These are phyloP conservation scores for Odontophorus gujanensis DNA, from an alignment of 2,113 vertebrate species.

Conservation along the genomic window DNA sequence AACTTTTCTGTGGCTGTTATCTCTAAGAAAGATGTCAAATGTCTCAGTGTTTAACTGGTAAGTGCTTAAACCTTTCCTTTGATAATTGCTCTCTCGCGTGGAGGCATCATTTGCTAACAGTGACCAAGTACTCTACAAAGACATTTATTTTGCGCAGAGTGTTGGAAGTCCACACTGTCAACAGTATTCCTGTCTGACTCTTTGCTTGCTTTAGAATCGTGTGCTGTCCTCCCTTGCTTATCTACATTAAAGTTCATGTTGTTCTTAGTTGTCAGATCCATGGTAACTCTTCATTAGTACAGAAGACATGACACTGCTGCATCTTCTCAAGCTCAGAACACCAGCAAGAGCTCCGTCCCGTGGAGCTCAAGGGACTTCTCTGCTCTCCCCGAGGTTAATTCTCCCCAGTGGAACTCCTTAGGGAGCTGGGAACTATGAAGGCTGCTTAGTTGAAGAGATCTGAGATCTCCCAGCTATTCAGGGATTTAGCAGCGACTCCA, in stretches of 20 bases:
- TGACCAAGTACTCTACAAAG: background rate
- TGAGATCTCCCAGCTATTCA: background rate
- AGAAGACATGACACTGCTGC: conserved; percentile 49
- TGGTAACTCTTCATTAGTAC: conserved; percentile 70
- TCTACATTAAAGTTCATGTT: conserved; percentile 65
- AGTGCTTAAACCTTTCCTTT: background rate
- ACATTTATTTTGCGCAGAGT: conserved; percentile 8
- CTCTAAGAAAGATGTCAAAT: background rate
- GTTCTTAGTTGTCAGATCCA: conserved; percentile 72
- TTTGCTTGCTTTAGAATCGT: conserved; percentile 47
- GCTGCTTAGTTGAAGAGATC: background rate
- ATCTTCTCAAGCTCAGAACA: background rate
- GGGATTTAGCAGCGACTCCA: background rate
- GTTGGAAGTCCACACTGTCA: background rate
- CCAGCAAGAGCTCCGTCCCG: background rate
- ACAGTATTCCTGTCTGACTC: background rate
- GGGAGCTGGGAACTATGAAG: background rate
- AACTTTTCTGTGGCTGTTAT: background rate
- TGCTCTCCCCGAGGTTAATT: conserved; percentile 57
- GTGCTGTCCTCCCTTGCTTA: conserved; percentile 43
- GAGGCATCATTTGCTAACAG: background rate
- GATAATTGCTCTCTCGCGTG: background rate
- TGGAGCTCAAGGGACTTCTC: conserved; percentile 20
- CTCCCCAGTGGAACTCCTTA: background rate
- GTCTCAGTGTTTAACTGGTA: background rate